These are phyloP conservation scores for Bellardia bayeri DNA, from an alignment of 2,888 invertebrate genomes.

Conservation along the genomic window DNA sequence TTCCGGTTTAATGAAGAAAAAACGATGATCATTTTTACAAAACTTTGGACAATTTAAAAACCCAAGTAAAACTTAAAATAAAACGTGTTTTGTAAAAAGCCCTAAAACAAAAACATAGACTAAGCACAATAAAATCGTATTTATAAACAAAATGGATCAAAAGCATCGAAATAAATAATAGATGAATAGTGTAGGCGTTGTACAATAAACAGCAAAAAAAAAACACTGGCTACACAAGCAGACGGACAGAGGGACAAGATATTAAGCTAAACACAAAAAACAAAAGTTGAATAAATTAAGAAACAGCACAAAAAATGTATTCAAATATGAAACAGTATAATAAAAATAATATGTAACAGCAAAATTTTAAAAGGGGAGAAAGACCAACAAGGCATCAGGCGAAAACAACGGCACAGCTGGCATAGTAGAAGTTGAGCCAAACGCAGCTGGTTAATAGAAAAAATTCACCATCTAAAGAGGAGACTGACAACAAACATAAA, in stretches of 20 bases:
- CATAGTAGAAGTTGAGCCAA: not conserved
- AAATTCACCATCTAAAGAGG: conserved; percentile 1
- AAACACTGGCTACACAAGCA: not conserved
- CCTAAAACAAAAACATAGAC: conserved; percentile 21
- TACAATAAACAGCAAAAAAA: conserved; percentile 13
- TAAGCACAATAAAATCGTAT: conserved; percentile 14
- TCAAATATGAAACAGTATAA: conserved; percentile 25
- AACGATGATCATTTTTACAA: not conserved
- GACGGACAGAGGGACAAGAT: not conserved
- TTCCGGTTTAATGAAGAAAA: conserved; percentile 28
- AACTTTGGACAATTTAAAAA: not conserved
- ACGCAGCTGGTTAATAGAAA: conserved; percentile 13
- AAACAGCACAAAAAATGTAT: conserved; percentile 42
- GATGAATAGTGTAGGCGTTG: conserved; percentile 54
- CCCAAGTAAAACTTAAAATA: not conserved
- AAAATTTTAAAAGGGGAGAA: not conserved
- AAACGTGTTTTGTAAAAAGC: conserved; percentile 25
- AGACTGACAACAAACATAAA: conserved; percentile 10
- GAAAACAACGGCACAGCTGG: conserved; percentile 42
- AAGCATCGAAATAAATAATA: conserved; percentile 1
- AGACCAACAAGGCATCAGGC: conserved; percentile 18
- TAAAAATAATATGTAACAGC: conserved; percentile 4
- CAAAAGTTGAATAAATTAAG: conserved; percentile 49
- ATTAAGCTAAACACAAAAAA: conserved; percentile 22
- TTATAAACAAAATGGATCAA: conserved; percentile 51